Percentiles rank a stretch among this genome's conserved stretches.
Evolutionary conservation across 2,888 invertebrate genomes (phyloP).

Genomic region (Fissipunctia ypsillon): DNA sequence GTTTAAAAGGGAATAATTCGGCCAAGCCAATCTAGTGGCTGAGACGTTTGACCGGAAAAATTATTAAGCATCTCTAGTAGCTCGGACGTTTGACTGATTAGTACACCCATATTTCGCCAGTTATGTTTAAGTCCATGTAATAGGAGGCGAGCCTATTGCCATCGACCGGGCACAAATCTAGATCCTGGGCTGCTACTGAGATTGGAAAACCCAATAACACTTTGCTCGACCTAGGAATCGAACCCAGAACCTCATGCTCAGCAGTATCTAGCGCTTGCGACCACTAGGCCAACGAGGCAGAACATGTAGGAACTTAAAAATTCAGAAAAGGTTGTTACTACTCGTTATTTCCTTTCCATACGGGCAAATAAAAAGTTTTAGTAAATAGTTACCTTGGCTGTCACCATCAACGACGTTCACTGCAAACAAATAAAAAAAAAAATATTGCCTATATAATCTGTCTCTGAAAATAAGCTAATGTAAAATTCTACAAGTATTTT

Average conservation of each 20-base stretch:
- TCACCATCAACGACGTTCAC: slow-evolving; percentile 59
- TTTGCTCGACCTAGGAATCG: background rate
- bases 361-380: background rate
- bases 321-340: background rate
- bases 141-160: background rate
- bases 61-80: no score
- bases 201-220: background rate
- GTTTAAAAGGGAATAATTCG: no score
- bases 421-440: slow-evolving; percentile 52
- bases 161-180: background rate
- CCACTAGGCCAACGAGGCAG: background rate
- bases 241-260: background rate
- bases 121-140: background rate
- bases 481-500: background rate
- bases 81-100: no score
- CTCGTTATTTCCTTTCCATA: no score
- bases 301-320: background rate
- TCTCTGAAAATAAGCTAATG: background rate
- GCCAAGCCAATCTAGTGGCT: no score
- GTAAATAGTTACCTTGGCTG: slow-evolving; percentile 54
- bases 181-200: background rate
- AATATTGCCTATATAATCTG: background rate
- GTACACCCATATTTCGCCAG: background rate
- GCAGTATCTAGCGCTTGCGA: background rate
- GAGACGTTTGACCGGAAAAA: no score